Evolutionary conservation across 2,888 invertebrate genomes (phyloP), one percentile per base, ranked within the genome.

Genomic region (Oscheius sp.): DNA sequence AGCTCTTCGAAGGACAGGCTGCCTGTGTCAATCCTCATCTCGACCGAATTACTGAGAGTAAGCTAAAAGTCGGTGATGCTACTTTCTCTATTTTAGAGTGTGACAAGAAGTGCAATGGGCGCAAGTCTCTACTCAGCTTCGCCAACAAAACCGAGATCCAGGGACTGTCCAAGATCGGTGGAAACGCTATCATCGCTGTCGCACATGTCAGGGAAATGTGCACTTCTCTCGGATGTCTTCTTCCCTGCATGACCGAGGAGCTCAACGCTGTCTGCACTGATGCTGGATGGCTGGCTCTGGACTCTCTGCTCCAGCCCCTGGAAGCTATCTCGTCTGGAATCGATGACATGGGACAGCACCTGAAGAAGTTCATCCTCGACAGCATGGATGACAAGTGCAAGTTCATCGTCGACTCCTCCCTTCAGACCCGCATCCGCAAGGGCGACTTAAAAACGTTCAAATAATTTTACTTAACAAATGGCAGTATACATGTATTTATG

Each of bases 241-340:
- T 81, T 48, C 78, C 78, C 10, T 81, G 81, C 42, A 73, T 79
- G 21, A 79, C 78, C 33, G 65, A 71, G 33, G 51, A 73, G 42
- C 73, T 81, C 51, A 81, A 81, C 65, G 70, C 60, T 29, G 72
- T 62, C 21, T 81, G 81, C 51, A 42, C 74, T 3, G 50, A 78
- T 33, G 79, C 79, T 37, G 81, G 81, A 33, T 81, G 79, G 79
- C 71, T 81, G 35, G 74, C 75, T 74, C 47, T 81, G 72, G 81
- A 81, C 50, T 75, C 77, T 75, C 70, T 81, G 4, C 70, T 81
- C 74, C 79, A 81, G 59, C 79, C 81, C 4, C 73, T 81, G 21
- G 81, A 80, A 50, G 77, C 79, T 13, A 76, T 77, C 3, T 62
- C 81, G 1, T 60, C 68, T 1, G 73, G 77, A 71, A 60, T 79